Percentiles rank a stretch among this genome's conserved stretches.
Evolutionary conservation across 2,113 vertebrate genomes (phyloP).

Genomic region (Gopherus flavomarginatus): DNA sequence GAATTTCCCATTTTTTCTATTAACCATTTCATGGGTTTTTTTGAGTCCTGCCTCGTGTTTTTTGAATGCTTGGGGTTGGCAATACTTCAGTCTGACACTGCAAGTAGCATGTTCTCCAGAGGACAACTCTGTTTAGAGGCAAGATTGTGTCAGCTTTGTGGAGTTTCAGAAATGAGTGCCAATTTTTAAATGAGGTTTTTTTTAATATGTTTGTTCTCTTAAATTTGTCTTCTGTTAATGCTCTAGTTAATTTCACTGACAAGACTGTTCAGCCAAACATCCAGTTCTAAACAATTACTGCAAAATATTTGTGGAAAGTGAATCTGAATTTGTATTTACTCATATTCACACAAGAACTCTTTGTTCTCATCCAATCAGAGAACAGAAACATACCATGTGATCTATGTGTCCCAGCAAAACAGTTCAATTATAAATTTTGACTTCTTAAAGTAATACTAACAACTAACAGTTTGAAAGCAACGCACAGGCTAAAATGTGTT

Average conservation of each 20-base stretch:
- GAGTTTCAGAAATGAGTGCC: background rate
- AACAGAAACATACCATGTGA: background rate
- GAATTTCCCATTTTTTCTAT: background rate
- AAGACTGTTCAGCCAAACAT: background rate
- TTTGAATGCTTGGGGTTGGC: background rate
- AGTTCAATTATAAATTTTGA: background rate
- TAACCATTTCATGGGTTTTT: background rate
- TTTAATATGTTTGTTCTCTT: background rate
- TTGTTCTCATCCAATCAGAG: background rate
- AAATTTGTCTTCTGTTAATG: background rate
- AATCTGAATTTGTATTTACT: background rate
- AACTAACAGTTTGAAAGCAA: background rate
- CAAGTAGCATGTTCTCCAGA: background rate
- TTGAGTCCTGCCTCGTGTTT: background rate
- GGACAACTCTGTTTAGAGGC: background rate
- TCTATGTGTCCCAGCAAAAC: background rate
- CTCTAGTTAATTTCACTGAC: background rate
- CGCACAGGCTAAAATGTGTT: background rate
- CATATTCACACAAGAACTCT: background rate
- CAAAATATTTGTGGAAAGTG: background rate
- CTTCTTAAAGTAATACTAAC: background rate
- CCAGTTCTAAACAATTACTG: background rate
- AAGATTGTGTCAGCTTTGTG: background rate
- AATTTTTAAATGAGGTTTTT: background rate
- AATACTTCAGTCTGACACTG: background rate